Percentiles rank a stretch among this genome's conserved stretches.
Evolutionary conservation across 2,113 vertebrate genomes (phyloP).

Genomic region (Promerops cafer): DNA sequence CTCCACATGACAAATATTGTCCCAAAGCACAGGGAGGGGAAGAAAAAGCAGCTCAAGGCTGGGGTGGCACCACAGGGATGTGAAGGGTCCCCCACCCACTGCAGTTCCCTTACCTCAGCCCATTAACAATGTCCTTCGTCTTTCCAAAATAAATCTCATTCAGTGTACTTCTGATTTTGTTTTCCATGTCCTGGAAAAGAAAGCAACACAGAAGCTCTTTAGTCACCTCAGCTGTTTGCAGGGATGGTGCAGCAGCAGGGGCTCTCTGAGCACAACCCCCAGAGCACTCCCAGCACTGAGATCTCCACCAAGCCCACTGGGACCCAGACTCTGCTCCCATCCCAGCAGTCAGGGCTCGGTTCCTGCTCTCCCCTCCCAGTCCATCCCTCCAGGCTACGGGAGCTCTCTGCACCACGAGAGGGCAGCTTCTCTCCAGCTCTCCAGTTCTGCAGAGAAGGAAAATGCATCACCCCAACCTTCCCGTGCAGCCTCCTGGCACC

Average conservation of each 20-base stretch:
- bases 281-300: accelerated
- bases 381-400: accelerated
- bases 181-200: slow-evolving; percentile 92
- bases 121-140: slow-evolving; percentile 99
- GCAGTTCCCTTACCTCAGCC: slow-evolving; percentile 84
- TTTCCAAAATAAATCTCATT: slow-evolving; percentile 99
- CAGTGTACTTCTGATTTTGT: slow-evolving; percentile 99
- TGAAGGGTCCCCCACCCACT: accelerated
- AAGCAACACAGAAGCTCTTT: not conserved
- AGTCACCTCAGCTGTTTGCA: accelerated
- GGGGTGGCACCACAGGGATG: not conserved
- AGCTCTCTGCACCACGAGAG: slow-evolving; percentile 7
- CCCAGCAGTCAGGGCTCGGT: not conserved
- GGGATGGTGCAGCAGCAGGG: accelerated
- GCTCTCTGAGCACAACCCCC: not conserved
- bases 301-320: accelerated
- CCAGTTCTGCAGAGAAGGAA: not conserved
- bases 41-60: not conserved
- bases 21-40: not conserved
- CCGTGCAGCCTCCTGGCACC: not conserved
- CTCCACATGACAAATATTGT: not conserved
- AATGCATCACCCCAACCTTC: accelerated
- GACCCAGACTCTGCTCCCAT: not conserved
- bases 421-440: not conserved
- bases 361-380: not conserved